Evolutionary conservation across 2,113 vertebrate species (phyloP), one percentile per base, ranked within the genome.

Genomic region (Scomber colias): DNA sequence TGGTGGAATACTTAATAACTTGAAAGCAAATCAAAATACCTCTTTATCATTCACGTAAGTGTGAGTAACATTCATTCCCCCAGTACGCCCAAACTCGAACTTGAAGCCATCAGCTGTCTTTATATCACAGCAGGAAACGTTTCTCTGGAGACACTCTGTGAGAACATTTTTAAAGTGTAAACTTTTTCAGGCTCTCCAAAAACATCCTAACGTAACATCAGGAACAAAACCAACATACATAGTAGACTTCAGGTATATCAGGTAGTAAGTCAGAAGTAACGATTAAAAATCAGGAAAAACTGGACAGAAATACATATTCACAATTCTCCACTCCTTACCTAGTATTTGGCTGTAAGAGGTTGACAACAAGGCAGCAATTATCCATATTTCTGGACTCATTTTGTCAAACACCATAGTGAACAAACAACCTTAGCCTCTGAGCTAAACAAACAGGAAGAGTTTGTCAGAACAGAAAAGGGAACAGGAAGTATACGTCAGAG

Each of bases 51-150:
- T 0, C 0, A 60, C 57, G 0, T 0, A 0, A 15, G 69, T 3
- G 0, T 35, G 3, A 3, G 35, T 9, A 40, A 40, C 9, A 0
- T 8, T 9, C 9, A 4, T 14, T 12, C 0, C 21, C 1, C 0
- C 0, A 2, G 44, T 10, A 5, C 48, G 15, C 0, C 0, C 0
- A 1, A 48, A 0, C 0, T 0, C 0, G n/a, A 54, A 82, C 0
- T 7, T 9, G 40, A 31, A 90, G 9, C 76, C 76, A 0, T 2
- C 3, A 0, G 0, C 0, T 0, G 0, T 31, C 11, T 44, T 31
- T 0, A 83, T 45, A 0, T 55, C 27, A 0, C 0, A 0, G 8
- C 87, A 90, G 0, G 19, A 71, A 3, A 1, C 3, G 2, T 60
- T 81, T 14, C 0, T 72, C 1, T 2, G 2, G 2, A 0, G 0